Evolutionary conservation across 2,113 vertebrate genomes (phyloP).

Genomic region (Dasypus novemcinctus): DNA sequence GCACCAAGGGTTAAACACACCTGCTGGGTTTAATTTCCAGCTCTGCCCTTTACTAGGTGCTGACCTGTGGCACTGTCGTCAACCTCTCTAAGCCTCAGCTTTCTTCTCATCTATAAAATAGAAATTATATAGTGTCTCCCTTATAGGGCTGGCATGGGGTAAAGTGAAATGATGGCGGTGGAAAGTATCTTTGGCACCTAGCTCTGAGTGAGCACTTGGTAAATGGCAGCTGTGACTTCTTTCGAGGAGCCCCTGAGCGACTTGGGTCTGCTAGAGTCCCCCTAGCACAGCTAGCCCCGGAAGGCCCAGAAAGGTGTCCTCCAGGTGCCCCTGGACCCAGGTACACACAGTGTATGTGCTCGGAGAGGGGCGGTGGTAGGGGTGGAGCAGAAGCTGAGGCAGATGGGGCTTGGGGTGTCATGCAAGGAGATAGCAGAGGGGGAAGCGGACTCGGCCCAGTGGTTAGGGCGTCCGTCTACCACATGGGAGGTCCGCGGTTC

Average conservation of each 20-base stretch:
- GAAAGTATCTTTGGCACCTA: background rate
- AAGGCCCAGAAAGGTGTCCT: background rate
- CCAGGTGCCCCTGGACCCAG: accelerated
- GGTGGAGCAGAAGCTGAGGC: background rate
- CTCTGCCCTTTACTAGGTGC: background rate
- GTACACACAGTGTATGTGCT: background rate
- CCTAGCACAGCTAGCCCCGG: background rate
- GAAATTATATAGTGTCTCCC: background rate
- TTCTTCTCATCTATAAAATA: background rate
- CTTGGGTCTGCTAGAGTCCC: background rate
- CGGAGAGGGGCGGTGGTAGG: background rate
- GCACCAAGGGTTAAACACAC: background rate
- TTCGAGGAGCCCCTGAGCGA: background rate
- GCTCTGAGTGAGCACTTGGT: background rate
- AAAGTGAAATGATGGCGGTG: background rate
- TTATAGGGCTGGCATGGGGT: background rate
- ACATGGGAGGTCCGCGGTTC: too few species aligned
- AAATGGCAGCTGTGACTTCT: background rate
- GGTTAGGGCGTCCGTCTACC: too few species aligned
- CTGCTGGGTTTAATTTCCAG: background rate
- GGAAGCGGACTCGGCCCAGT: too few species aligned
- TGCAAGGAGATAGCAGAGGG: too few species aligned
- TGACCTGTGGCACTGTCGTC: background rate
- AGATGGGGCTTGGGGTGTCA: background rate
- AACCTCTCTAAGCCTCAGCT: background rate